A percentile compares a stretch with the other conserved stretches of the same genome.
Conservation (phyloP, 1,140 invertebrate species). For the Panulirus ornatus region DNA sequence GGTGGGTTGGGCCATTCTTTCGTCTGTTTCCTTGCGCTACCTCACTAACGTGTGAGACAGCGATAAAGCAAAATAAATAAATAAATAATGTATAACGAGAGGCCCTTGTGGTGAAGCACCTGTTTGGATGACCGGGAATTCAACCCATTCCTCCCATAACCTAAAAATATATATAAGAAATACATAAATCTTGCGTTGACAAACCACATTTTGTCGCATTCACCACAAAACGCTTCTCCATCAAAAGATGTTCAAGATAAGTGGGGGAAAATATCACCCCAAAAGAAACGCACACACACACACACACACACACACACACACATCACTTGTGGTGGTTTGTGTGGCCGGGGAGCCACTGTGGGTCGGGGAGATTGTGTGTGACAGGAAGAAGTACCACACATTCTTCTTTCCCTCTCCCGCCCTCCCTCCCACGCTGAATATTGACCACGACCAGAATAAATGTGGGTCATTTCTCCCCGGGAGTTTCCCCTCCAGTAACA, state of each 20-base stretch:
- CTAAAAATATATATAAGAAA: background rate
- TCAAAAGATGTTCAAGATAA: background rate
- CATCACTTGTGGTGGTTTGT: background rate
- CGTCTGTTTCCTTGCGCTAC: no score
- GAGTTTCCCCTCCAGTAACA: background rate
- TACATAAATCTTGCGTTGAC: background rate
- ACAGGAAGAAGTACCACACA: background rate
- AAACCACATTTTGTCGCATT: background rate
- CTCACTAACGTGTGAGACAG: no score
- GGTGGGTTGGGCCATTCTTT: no score
- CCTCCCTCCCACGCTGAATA: background rate
- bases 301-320: conserved; percentile 7
- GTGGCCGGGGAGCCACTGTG: background rate
- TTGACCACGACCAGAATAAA: background rate
- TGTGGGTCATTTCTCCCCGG: background rate
- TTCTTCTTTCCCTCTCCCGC: background rate
- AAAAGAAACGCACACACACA: background rate
- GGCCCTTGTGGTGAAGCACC: no score
- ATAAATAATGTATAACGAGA: no score
- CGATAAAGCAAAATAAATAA: no score
- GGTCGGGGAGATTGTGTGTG: background rate
- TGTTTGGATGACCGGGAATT: no score
- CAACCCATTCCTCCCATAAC: background rate
- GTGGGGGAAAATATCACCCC: background rate
- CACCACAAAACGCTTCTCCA: background rate